These are phyloP conservation scores for Lutraria lutraria DNA, from an alignment of 2,888 invertebrate genomes.

Conservation along the genomic window DNA sequence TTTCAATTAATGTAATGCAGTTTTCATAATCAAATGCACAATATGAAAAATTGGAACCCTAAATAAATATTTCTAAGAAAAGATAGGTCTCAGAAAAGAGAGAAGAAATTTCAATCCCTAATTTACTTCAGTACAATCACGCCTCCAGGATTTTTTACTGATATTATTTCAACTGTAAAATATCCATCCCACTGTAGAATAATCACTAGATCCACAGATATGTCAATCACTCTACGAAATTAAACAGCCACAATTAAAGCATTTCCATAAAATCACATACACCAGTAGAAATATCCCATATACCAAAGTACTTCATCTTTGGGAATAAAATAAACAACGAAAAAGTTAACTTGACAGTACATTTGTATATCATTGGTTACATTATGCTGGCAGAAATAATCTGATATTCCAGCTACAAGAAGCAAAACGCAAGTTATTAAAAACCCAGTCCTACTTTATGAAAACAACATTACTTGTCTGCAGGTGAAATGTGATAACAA, in stretches of 20 bases:
- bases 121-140: not conserved
- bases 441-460: not conserved
- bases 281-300: not conserved
- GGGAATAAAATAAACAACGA: not conserved
- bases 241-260: not conserved
- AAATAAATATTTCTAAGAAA: not conserved
- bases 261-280: not conserved
- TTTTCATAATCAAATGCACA: not conserved
- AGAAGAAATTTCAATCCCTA: not conserved
- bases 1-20: conserved; percentile 16
- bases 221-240: not conserved
- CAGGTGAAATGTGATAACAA: not conserved
- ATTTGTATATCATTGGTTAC: too few species aligned
- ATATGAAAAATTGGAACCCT: not conserved
- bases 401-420: not conserved
- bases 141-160: not conserved
- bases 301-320: not conserved
- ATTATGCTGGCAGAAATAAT: not conserved
- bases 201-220: not conserved
- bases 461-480: not conserved
- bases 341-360: not conserved
- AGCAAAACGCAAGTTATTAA: not conserved
- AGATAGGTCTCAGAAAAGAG: not conserved
- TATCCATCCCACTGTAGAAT: not conserved
- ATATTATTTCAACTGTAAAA: conserved; percentile 5